Base-by-base conservation (phyloP, 1,140 invertebrate species). In the Trissolcus basalis region DNA sequence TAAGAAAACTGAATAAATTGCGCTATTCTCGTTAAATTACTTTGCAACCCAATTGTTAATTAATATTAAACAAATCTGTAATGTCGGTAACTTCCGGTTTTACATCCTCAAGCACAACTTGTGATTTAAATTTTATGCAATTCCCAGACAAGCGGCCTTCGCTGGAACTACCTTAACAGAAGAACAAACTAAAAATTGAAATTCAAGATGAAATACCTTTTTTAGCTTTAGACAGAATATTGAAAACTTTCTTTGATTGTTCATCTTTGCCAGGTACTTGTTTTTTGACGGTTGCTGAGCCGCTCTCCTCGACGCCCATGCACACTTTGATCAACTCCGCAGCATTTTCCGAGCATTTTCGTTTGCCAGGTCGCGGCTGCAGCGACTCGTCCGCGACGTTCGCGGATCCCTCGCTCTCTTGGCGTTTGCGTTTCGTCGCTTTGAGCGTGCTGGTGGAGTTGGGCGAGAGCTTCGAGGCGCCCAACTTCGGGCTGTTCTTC, bases 401-500 rank as follows among this genome's bases (percentile, higher is more conserved):
- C 0, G 44, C 33, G n/a, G 92, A 93, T 81, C 93, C 93, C 71
- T 94, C 94, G 0, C 93, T 94, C 81, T 94, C 94, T 77, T 93
- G 91, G 3, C 94, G 88, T 82, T 94, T 94, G 47, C 94, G 89
- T 79, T 95, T 95, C 4, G 84, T 84, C 9, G 79, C 77, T 68
- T 86, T 88, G 6, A 80, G 81, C 45, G 84, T 81, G 39, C 63
- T 81, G 8, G 74, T 70, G 9, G 80, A 77, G 44, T 84, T 84
- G 11, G 85, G 85, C 33, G 81, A 65, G 55, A 84, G 35, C 49
- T 87, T 88, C 0, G 85, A 78, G 0, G 77, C 49, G 13, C 76
- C 78, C 39, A 84, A 44, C 59, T 86, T 85, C 6, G 85, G 86
- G 64, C 85, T 85, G 16, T 84, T 83, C 76, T 88, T 89, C 0